Base-by-base conservation (phyloP, 2,888 invertebrate genomes). In the Agonopterix subpropinquella region DNA sequence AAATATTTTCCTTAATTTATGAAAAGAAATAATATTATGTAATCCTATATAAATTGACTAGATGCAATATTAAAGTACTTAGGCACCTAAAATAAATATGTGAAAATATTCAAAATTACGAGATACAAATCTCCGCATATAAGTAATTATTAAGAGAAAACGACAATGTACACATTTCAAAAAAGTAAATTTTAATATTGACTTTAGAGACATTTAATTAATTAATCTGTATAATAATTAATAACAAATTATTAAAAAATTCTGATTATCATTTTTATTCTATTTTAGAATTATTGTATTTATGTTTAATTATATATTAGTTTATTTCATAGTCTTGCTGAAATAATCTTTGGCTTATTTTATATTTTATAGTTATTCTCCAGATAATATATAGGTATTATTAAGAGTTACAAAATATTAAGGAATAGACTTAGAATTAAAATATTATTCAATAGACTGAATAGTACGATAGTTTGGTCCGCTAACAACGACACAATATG, bases 1-100 rank as follows among this genome's bases (percentile, higher is more conserved):
- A 28, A 28, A 28, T 28, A 28, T 28, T 28, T 28, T 13, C 13
- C 13, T 13, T 36, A 36, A 8, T 36, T 9, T 9, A 36, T 36
- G n/a, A 39, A 4, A 39, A 10, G 8, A 3, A 39, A 39, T 39
- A 39, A n/a, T 9, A 39, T 9, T 39, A 39, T n/a, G 4, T 44
- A 41, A 41, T 36, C 11, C 41, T 13, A 44, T 41, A 36, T 44
- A 44, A 78, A 81, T 82, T 84, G 84, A 84, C 83, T 84, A 84
- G 82, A 81, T 70, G 70, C 54, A 70, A 67, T 54, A 57, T 65
- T 67, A 62, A 68, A 65, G 70, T 77, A 72, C 74, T 69, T 68
- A 75, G 63, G 62, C 67, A 70, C 59, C 71, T 74, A 67, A 64
- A 61, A 60, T 54, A 59, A 28, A 28, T 28, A 28, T 28, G 28